Base-by-base conservation (phyloP, 2,888 invertebrate genomes). In the Allolobophora icterica region DNA sequence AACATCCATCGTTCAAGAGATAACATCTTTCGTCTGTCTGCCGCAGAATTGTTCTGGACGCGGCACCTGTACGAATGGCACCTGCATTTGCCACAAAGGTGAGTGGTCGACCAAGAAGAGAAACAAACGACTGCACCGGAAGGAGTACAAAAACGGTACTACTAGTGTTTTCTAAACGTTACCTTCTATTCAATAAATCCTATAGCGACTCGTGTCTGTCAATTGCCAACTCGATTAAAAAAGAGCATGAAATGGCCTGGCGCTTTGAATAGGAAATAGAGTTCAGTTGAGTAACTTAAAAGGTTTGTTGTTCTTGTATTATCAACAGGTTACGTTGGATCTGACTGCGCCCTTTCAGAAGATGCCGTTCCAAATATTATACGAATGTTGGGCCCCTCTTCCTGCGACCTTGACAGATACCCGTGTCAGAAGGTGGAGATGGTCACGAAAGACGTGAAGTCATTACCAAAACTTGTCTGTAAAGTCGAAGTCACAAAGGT, bases 241-340 rank as follows among this genome's bases (percentile, higher is more conserved):
- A n/a, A n/a, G n/a, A n/a, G n/a, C n/a, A n/a, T n/a, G n/a, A n/a
- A n/a, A n/a, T n/a, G n/a, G n/a, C n/a, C n/a, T n/a, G n/a, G n/a
- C n/a, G n/a, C n/a, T n/a, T n/a, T n/a, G n/a, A n/a, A n/a, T n/a
- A n/a, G n/a, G n/a, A n/a, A n/a, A n/a, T n/a, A n/a, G n/a, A n/a
- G n/a, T n/a, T n/a, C n/a, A n/a, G n/a, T n/a, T n/a, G n/a, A n/a
- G n/a, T n/a, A n/a, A n/a, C n/a, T 38, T 38, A 38, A 38, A 3
- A 38, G 38, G 38, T 38, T 38, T 38, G 38, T 38, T 71, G 45
- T 17, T 45, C 19, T 40, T 8, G 13, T 6, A 52, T 71, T 71
- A 4, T n/a, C 71, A n/a, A 71, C 71, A 87, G 87, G 87, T 21
- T 87, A 87, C 87, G 38, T 87, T 87, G 87, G 87, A 35, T 21